Evolutionary conservation across 1,140 invertebrate species (phyloP), one percentile per base, ranked within the genome.

Genomic region (Drosophila littoralis): DNA sequence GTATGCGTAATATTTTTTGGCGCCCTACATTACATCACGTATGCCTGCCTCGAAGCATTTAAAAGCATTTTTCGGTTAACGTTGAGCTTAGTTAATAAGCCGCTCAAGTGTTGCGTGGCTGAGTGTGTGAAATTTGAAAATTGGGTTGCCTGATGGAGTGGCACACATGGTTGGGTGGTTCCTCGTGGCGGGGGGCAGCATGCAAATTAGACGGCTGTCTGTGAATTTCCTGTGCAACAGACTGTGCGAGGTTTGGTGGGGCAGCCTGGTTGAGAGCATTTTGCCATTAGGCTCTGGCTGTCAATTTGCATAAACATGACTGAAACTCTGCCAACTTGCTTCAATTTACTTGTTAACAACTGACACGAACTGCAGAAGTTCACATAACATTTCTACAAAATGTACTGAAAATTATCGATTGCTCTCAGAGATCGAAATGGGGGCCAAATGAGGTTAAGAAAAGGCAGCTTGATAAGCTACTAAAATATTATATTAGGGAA

Each of bases 271-370:
- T 73, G 65, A 60, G 35, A 60, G 64, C 70, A 68, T 73, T 68
- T 73, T 45, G 35, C 64, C 70, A 73, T 73, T 68, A 73, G 55
- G 35, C 64, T 35, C 33, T 46, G 48, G 40, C 55, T 73, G 64
- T 60, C 55, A 73, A 73, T 73, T 73, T 73, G 70, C 70, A 73
- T 73, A 73, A 73, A 68, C 55, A 73, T 73, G 43, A 57, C 70
- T 60, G 48, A 60, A 64, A 33, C 38, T 9, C 33, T 51, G 32
- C 22, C 22, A 68, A 54, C 46, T 52, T 68, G 45, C 33, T 35
- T 60, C 70, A 73, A 73, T 73, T 73, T 73, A 68, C 66, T 54
- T 68, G 68, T 73, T 59, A 73, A 73, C 70, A 73, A 68, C 46
- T 68, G 55, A 68, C 55, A 68, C 28, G 33, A 22, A 17, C 3